A percentile compares a stretch with the other conserved stretches of the same genome.
Evolutionary conservation across 2,888 invertebrate species (phyloP).

Genomic region (Drosophila sordidapex): DNA sequence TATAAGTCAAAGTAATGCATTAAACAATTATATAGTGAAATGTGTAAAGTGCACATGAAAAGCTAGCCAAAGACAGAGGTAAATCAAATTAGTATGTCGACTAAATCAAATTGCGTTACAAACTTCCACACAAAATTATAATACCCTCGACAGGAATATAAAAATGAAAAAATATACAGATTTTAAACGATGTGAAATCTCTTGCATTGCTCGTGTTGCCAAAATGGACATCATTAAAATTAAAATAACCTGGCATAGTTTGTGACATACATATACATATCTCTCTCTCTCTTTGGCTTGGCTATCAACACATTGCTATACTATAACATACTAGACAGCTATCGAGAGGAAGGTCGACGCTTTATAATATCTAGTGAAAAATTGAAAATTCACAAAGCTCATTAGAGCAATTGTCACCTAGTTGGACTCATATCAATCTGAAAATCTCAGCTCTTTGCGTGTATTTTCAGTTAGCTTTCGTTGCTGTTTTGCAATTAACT

Average conservation of each 20-base stretch:
- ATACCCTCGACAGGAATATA: not conserved
- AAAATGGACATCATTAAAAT: slow-evolving; percentile 34
- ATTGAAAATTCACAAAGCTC: slow-evolving; percentile 2
- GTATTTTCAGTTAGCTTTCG: not conserved
- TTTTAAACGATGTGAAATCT: slow-evolving; percentile 39
- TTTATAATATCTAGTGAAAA: slow-evolving; percentile 18
- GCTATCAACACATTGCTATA: slow-evolving; percentile 34
- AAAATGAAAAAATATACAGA: not conserved
- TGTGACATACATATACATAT: slow-evolving; percentile 23
- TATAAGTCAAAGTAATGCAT: not conserved
- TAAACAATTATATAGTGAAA: slow-evolving; percentile 41
- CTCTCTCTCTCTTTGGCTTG: not conserved
- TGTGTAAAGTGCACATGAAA: slow-evolving; percentile 33
- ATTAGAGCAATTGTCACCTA: slow-evolving; percentile 33
- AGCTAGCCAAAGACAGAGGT: slow-evolving; percentile 15
- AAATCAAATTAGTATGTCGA: slow-evolving; percentile 31
- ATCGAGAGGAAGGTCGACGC: slow-evolving; percentile 55
- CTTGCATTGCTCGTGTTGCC: slow-evolving; percentile 24
- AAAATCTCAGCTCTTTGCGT: not conserved
- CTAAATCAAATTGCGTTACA: slow-evolving; percentile 30
- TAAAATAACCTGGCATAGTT: slow-evolving; percentile 46
- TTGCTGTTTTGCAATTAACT: slow-evolving; percentile 19
- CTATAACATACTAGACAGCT: slow-evolving; percentile 4
- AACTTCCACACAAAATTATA: not conserved
- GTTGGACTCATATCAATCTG: slow-evolving; percentile 19